A percentile compares a stretch with the other conserved stretches of the same genome.
phyloP scores from a whole-genome alignment of 2,113 vertebrate genomes.

The Camelus bactrianus region DNA sequence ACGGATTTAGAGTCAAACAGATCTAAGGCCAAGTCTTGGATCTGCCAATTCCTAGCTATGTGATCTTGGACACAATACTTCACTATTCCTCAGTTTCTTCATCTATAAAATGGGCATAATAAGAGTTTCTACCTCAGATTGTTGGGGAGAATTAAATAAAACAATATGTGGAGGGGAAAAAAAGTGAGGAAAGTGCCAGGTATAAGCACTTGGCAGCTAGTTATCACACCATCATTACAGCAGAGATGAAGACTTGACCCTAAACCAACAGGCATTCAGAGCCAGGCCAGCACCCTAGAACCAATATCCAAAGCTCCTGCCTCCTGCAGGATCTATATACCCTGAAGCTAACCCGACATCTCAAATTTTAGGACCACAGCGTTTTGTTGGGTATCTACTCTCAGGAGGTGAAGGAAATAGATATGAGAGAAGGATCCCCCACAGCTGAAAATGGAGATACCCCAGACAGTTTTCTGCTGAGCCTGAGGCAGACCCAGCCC shows the following conservation, averaged over 20 bases:
- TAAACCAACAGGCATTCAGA: background rate
- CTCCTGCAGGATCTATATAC: background rate
- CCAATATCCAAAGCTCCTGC: background rate
- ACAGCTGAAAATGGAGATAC: background rate
- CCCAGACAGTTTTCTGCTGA: background rate
- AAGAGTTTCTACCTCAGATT: background rate
- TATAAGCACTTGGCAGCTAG: background rate
- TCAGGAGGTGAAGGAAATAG: conserved; percentile 3
- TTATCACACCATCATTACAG: background rate
- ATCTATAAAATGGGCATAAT: conserved; percentile 17
- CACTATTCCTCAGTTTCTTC: background rate
- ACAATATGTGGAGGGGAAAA: background rate
- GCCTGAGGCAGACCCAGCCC: background rate
- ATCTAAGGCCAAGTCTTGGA: conserved; percentile 16
- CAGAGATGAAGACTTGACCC: background rate
- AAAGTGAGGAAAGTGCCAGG: background rate
- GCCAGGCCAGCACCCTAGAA: background rate
- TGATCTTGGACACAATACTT: background rate
- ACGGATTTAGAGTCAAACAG: conserved; percentile 26
- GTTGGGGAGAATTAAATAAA: conserved; percentile 25
- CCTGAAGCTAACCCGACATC: background rate
- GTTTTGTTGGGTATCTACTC: conserved; percentile 21
- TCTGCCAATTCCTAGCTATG: conserved; percentile 43
- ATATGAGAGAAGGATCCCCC: background rate
- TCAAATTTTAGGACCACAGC: conserved; percentile 5